Evolutionary conservation across 2,888 invertebrate species (phyloP), one percentile per base, ranked within the genome.

Genomic region (Terebella lapidaria): DNA sequence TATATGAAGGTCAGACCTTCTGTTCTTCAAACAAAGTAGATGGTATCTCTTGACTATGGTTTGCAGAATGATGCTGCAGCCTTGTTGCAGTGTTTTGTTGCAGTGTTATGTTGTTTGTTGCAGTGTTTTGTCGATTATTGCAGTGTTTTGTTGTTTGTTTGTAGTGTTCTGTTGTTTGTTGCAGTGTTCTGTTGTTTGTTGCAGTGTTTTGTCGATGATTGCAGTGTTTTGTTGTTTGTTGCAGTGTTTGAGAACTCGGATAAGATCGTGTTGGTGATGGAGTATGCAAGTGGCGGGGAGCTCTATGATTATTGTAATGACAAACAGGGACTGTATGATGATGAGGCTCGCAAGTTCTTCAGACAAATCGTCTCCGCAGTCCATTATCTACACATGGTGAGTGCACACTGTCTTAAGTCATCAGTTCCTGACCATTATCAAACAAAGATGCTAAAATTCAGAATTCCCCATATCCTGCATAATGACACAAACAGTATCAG

Each of bases 231-330:
- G n/a, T 35, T 35, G 42, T 35, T 35, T n/a, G n/a, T 85, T 86
- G 67, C 84, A 94, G 97, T 99, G 72, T 99, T 99, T 84, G 99
- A 99, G 85, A 99, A 97, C 84, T 89, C 92, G 76, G 97, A 99
- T 83, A 95, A 96, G 84, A 97, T 99, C 88, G 95, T 99, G 71
- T 86, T 99, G 69, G 96, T 99, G 30, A 96, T 99, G 96, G 97
- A 99, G 83, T 97, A 95, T 82, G 97, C 97, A 68, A 91, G 92
- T 63, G 97, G 97, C 61, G 97, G 99, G 62, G 99, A 99, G 83
- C 84, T 99, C 29, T 99, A 97, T 81, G 97, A 96, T 83, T 96
- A 93, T 83, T 86, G 96, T 27, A 92, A 92, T 77, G 91, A 92
- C 79, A 68, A 67, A 58, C 94, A 94, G 84, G 91, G 93, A 70